Percentiles rank a stretch among this genome's conserved stretches.
Evolutionary conservation across 2,113 vertebrate species (phyloP).

Genomic region (Nycticebus coucang): DNA sequence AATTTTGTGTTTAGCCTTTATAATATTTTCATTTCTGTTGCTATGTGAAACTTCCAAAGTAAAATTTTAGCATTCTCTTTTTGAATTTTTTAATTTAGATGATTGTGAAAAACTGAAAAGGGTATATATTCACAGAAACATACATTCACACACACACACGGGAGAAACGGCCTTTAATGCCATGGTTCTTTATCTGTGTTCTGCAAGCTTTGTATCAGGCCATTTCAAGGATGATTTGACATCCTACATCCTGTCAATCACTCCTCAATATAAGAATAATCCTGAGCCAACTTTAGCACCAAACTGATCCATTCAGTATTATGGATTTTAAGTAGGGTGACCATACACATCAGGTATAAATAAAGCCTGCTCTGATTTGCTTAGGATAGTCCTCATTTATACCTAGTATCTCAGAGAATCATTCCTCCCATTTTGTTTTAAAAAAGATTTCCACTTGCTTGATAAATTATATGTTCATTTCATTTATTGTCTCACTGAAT

Average conservation of each 20-base stretch:
- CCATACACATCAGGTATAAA: not conserved
- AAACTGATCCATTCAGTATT: not conserved
- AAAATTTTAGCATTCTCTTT: not conserved
- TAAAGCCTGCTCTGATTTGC: not conserved
- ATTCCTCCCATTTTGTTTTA: not conserved
- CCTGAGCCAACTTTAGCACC: not conserved
- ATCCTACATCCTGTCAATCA: not conserved
- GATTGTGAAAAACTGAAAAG: not conserved
- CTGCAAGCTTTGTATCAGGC: not conserved
- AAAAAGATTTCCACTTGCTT: not conserved
- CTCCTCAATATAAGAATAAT: not conserved
- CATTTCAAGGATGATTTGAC: not conserved
- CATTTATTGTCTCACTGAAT: not conserved
- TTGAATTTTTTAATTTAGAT: not conserved
- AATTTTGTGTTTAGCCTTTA: not conserved
- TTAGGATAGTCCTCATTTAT: not conserved
- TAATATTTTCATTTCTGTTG: conserved; percentile 2
- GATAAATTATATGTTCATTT: not conserved
- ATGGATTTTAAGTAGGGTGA: not conserved
- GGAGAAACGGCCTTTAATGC: not conserved
- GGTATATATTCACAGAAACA: not conserved
- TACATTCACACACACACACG: not conserved
- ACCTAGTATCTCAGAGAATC: too few relatives aligned
- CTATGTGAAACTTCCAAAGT: not conserved
- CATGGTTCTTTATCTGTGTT: not conserved